phyloP scores from a whole-genome alignment of 2,113 vertebrate species.

The Rutilus rutilus region DNA sequence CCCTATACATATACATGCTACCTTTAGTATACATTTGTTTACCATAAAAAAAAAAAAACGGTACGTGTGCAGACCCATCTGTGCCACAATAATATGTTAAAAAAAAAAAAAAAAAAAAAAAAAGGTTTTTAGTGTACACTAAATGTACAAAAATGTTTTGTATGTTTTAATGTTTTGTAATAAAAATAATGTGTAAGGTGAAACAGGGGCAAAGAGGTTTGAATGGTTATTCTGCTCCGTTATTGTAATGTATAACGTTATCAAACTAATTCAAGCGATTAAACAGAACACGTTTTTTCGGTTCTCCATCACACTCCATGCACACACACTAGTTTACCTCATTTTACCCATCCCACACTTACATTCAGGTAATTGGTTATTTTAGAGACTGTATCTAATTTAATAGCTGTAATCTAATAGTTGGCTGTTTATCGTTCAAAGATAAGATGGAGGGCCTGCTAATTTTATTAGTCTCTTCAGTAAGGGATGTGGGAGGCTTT shows the following conservation, averaged over 20 bases:
- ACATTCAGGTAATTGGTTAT: slow-evolving; percentile 41
- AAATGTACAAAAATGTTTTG: not conserved
- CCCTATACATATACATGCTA: not conserved
- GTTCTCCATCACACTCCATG: not conserved
- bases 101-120: too few species aligned
- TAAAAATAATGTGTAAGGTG: not conserved
- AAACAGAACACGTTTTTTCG: not conserved
- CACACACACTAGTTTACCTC: not conserved
- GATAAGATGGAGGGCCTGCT: slow-evolving; percentile 56
- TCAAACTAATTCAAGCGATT: slow-evolving; percentile 36
- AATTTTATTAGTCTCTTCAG: slow-evolving; percentile 49
- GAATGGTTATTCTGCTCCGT: slow-evolving; percentile 9
- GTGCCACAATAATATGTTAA: not conserved
- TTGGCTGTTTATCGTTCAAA: slow-evolving; percentile 47
- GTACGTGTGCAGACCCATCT: not conserved
- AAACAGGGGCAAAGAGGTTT: not conserved
- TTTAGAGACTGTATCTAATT: slow-evolving; percentile 45
- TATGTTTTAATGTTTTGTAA: too few species aligned
- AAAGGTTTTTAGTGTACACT: not conserved
- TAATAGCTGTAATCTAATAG: slow-evolving; percentile 51
- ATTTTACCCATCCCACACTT: not conserved
- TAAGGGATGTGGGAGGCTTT: slow-evolving; percentile 51
- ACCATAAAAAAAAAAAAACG: not conserved
- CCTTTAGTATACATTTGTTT: not conserved
- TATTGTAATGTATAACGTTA: slow-evolving; percentile 29